A percentile compares a stretch with the other conserved stretches of the same genome.
Evolutionary conservation across 2,797 vertebrate species (phyloP).

Genomic region (Adrianichthys oophorus): DNA sequence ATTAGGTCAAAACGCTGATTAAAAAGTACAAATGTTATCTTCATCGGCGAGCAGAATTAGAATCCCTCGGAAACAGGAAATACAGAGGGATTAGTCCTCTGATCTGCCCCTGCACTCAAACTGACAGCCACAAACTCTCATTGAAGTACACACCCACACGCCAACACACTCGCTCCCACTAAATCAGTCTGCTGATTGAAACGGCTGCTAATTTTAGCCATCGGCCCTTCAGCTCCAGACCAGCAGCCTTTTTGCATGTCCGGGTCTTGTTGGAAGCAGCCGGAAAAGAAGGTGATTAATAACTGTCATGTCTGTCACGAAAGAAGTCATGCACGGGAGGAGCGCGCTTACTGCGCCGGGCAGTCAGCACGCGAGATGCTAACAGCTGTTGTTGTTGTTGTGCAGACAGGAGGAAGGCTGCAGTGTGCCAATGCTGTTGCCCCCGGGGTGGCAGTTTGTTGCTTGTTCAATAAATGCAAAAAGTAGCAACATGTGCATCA

Average conservation of each 20-base stretch:
- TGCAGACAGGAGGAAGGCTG: not conserved
- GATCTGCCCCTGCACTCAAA: slow-evolving; percentile 63
- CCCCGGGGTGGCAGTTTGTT: not conserved
- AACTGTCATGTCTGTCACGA: slow-evolving; percentile 80
- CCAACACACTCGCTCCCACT: slow-evolving; percentile 47
- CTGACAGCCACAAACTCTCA: slow-evolving; percentile 11
- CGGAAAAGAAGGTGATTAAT: slow-evolving; percentile 81
- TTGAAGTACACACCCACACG: slow-evolving; percentile 29
- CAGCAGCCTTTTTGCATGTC: slow-evolving; percentile 47
- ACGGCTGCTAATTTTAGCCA: slow-evolving; percentile 79
- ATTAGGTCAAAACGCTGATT: slow-evolving; percentile 5
- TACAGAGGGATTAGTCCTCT: slow-evolving; percentile 63
- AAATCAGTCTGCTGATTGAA: slow-evolving; percentile 81
- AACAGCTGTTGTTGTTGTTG: slow-evolving; percentile 63
- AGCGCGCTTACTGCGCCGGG: slow-evolving; percentile 25
- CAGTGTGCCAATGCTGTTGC: slow-evolving; percentile 7
- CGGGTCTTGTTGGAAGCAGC: slow-evolving; percentile 73
- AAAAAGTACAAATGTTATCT: slow-evolving; percentile 21
- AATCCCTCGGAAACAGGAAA: slow-evolving; percentile 67
- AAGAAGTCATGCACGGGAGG: slow-evolving; percentile 38
- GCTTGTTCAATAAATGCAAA: not conserved
- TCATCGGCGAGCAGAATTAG: slow-evolving; percentile 48
- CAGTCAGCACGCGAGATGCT: slow-evolving; percentile 64
- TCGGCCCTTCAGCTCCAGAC: slow-evolving; percentile 39
- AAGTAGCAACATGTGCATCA: not conserved